Evolutionary conservation across 2,888 invertebrate genomes (phyloP), one percentile per base, ranked within the genome.

Genomic region (Oligia strigilis): DNA sequence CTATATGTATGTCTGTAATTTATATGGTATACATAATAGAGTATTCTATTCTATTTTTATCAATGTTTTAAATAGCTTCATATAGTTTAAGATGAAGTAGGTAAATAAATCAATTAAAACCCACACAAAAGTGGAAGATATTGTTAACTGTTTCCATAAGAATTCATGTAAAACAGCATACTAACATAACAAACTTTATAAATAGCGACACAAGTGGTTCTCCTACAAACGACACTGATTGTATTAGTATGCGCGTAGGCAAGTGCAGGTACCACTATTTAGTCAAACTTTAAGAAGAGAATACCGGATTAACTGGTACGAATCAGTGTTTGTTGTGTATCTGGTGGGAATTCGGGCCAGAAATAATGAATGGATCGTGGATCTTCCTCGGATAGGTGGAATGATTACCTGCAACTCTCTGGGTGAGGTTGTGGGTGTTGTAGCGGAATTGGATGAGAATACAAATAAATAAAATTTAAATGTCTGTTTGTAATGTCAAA

Each of bases 241-340:
- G 70, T 74, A 83, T 83, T 85, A 83, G 81, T 49, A 77, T 82
- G 74, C 80, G 75, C 72, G 80, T 76, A 76, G 72, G 82, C 79
- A 74, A 78, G 66, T 86, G 78, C 82, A 84, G 83, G 87, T 86
- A 84, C 77, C 36, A 75, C 81, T 90, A 88, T 88, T 88, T 83
- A 81, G 85, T 79, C 80, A 77, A 88, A 78, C 82, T 85, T 58
- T 84, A 88, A 90, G 89, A 83, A 88, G 85, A 83, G 80, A 81
- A 77, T 73, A 76, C 72, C 67, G 67, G 77, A 67, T 46, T 60
- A 58, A 65, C 65, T 70, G 72, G 75, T 71, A 73, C 11, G 19
- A 8, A 36, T 58, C 69, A 29, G 69, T 36, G 23, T 23, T 23
- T 40, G 29, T 65, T 49, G 1, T 40, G 46, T 36, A 49, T 14